Evolutionary conservation across 2,888 invertebrate species (phyloP).

Genomic region (Malacosoma neustria): DNA sequence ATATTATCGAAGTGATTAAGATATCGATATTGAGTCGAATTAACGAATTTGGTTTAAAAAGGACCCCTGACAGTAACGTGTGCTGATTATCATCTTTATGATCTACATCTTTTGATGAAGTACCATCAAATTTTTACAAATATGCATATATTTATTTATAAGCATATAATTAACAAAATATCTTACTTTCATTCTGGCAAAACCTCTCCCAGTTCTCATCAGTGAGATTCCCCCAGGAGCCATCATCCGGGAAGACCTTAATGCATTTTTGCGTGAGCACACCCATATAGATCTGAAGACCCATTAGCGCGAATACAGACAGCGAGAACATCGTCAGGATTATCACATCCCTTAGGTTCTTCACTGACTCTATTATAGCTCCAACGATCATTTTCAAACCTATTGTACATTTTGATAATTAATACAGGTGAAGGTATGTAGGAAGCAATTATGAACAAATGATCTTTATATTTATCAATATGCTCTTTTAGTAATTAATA

Average conservation of each 20-base stretch:
- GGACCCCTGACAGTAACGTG: too few species aligned
- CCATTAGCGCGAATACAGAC: slow-evolving; percentile 98
- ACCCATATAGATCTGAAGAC: slow-evolving; percentile 99
- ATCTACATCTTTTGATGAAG: too few species aligned
- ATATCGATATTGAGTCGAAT: too few species aligned
- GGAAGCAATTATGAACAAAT: too few species aligned
- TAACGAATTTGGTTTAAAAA: too few species aligned
- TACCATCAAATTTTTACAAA: too few species aligned
- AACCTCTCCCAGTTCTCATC: slow-evolving; percentile 89
- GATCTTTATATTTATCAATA: too few species aligned
- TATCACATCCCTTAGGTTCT: slow-evolving; percentile 99
- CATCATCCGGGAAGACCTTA: slow-evolving; percentile 89
- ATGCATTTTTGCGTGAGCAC: slow-evolving; percentile 97
- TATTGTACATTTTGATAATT: slow-evolving; percentile 39
- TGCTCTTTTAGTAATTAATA: too few species aligned
- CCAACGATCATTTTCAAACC: slow-evolving; percentile 99
- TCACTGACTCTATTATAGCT: slow-evolving; percentile 99
- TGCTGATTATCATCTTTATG: too few species aligned
- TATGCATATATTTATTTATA: too few species aligned
- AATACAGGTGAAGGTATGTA: too few species aligned
- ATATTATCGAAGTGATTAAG: too few species aligned
- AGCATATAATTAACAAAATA: neutral
- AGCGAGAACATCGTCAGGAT: slow-evolving; percentile 99
- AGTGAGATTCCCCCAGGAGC: slow-evolving; percentile 91
- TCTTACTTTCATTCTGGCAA: slow-evolving; percentile 85